Evolutionary conservation across 2,113 vertebrate species (phyloP).

Genomic region (Chrysemys picta): DNA sequence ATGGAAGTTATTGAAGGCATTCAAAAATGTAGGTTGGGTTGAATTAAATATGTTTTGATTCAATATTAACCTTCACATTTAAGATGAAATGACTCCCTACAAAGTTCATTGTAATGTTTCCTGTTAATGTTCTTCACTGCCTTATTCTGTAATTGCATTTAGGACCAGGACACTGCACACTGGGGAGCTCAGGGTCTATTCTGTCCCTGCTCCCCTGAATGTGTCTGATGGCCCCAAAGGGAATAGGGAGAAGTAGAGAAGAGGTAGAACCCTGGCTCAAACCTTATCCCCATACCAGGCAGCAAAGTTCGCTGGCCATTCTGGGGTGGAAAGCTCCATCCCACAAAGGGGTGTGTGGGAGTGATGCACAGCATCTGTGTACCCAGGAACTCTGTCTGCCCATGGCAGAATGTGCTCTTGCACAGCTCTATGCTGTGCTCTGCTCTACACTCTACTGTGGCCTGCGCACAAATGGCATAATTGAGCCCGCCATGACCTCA

Average conservation of each 20-base stretch:
- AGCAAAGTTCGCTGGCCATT: not conserved
- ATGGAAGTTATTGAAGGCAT: accelerated
- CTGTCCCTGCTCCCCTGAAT: not conserved
- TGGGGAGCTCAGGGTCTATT: not conserved
- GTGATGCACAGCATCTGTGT: not conserved
- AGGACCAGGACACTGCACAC: not conserved
- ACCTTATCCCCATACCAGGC: not conserved
- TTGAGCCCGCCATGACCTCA: not conserved
- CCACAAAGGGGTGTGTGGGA: accelerated
- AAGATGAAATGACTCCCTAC: not conserved
- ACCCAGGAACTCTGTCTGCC: not conserved
- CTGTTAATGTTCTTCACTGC: slow-evolving; percentile 22
- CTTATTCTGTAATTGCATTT: slow-evolving; percentile 15
- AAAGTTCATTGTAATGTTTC: slow-evolving; percentile 9
- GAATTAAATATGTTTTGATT: not conserved
- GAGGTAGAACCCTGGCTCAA: not conserved
- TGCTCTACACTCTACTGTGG: not conserved
- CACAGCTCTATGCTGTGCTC: not conserved
- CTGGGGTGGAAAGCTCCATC: not conserved
- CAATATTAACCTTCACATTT: not conserved
- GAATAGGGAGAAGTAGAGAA: not conserved
- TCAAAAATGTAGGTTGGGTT: accelerated
- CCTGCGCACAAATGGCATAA: not conserved
- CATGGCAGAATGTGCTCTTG: not conserved
- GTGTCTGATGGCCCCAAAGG: not conserved